Percentiles rank a stretch among this genome's conserved stretches.
Conservation (phyloP, 2,797 vertebrate genomes). For the Pseudochaenichthys georgianus region DNA sequence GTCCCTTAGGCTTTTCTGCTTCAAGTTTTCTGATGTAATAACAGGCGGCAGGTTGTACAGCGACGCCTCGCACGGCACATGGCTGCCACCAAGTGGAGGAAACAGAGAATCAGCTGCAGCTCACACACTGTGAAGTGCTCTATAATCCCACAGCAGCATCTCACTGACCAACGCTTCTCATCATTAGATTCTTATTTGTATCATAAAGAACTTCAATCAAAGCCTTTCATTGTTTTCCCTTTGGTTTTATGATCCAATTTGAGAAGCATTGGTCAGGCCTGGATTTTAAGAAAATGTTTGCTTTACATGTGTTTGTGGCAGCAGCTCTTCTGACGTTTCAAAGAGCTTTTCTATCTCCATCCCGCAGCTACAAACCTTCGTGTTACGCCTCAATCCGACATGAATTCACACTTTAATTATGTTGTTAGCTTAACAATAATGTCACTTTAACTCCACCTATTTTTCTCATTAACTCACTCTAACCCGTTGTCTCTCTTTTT, state of each 20-base stretch:
- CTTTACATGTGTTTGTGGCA: slow-evolving; percentile 26
- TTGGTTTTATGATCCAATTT: slow-evolving; percentile 8
- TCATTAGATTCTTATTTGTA: slow-evolving; percentile 6
- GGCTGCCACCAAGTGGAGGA: slow-evolving; percentile 76
- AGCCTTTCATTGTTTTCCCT: neutral
- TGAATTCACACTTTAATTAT: slow-evolving; percentile 26
- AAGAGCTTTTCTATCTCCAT: slow-evolving; percentile 53
- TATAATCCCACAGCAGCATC: slow-evolving; percentile 26
- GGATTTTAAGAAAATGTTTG: slow-evolving; percentile 20
- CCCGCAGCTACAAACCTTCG: slow-evolving; percentile 56
- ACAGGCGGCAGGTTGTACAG: slow-evolving; percentile 72
- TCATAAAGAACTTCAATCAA: slow-evolving; percentile 14
- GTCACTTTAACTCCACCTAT: slow-evolving; percentile 26
- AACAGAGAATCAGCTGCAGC: slow-evolving; percentile 27
- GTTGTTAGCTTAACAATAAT: slow-evolving; percentile 21
- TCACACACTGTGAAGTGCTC: neutral
- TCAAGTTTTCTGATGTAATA: slow-evolving; percentile 80
- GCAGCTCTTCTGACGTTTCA: slow-evolving; percentile 15
- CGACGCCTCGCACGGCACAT: slow-evolving; percentile 25
- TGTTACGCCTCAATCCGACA: slow-evolving; percentile 43
- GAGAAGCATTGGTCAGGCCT: slow-evolving; percentile 57
- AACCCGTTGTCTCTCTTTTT: slow-evolving; percentile 31
- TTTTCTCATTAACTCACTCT: slow-evolving; percentile 6
- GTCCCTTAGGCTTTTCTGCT: slow-evolving; percentile 73
- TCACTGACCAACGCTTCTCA: slow-evolving; percentile 50